Base-by-base conservation (phyloP, 2,888 invertebrate genomes). In the Stramonita haemastoma region DNA sequence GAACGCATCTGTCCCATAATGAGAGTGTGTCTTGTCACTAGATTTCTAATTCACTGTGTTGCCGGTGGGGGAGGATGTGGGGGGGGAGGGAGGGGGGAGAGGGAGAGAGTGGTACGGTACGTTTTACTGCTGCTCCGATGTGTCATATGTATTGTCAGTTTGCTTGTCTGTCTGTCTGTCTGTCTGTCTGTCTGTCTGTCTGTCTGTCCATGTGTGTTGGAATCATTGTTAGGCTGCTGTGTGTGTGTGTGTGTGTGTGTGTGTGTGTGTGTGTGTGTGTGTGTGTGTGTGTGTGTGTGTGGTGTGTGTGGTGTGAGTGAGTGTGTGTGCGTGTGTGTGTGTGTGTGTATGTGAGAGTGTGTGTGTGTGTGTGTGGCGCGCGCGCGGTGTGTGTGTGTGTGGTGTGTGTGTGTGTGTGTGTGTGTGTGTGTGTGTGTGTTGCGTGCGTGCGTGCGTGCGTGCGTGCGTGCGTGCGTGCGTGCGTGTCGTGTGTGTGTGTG, bases 191-290 rank as follows among this genome's bases (percentile, higher is more conserved):
- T 66, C 6, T 66, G 66, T 66, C 6, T 66, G 32, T 32, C 6
- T 66, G 66, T 66, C 19, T 66, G 66, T 66, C 13, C 26, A 26
- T 66, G 66, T 66, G 66, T 66, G 66, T 6, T 66, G 66, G 66
- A 22, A 26, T 66, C 26, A 26, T 66, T 66, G 26, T 66, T 66
- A 26, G 19, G 66, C 13, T 17, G 17, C 6, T 66, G 66, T 66
- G 66, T 66, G 66, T 66, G 66, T 66, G 66, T 66, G 66, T 66
- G 66, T 66, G 66, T 66, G 66, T 66, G 66, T 66, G 66, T 66
- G 66, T 66, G 66, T 66, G 66, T 66, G 32, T 32, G 17, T 32
- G 17, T 79, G 34, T 34, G 19, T 34, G 79, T 79, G 15, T 79
- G 79, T 34, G 15, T 79, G 13, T 79, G 34, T 34, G 79, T 79